A percentile compares a stretch with the other conserved stretches of the same genome.
Evolutionary conservation across 2,113 vertebrate genomes (phyloP).

Genomic region (Glaucidium brasilianum): DNA sequence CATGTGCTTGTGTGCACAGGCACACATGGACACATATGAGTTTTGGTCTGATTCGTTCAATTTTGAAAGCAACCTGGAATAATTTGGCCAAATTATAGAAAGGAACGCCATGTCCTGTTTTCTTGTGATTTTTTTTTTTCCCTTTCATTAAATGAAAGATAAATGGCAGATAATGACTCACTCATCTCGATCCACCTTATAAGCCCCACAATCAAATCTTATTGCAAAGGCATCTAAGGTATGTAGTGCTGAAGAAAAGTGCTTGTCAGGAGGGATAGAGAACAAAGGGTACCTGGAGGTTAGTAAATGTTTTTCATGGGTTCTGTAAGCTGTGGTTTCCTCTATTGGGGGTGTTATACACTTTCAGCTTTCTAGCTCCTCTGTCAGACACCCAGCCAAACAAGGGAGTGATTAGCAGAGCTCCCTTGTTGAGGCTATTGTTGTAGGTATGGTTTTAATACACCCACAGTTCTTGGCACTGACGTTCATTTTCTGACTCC

Average conservation of each 20-base stretch:
- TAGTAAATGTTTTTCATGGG: conserved; percentile 66
- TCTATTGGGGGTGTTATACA: conserved; percentile 46
- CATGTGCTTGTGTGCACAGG: not conserved
- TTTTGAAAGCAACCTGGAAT: not conserved
- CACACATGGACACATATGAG: not conserved
- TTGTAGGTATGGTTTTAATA: conserved; percentile 77
- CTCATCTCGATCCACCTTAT: conserved; percentile 42
- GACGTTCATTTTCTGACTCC: conserved; percentile 56
- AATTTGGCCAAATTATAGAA: not conserved
- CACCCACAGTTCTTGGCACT: conserved; percentile 70
- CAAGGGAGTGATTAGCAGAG: conserved; percentile 60
- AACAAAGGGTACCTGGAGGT: conserved; percentile 75
- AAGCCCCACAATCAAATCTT: conserved; percentile 61
- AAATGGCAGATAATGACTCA: conserved; percentile 69
- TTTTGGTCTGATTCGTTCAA: not conserved
- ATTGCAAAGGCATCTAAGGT: conserved; percentile 70
- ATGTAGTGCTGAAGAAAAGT: conserved; percentile 30
- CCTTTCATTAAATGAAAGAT: conserved; percentile 50
- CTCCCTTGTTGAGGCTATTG: conserved; percentile 59
- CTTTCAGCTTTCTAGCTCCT: conserved; percentile 48
- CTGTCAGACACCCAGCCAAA: conserved; percentile 48
- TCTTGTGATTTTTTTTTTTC: not conserved
- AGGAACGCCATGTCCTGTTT: not conserved
- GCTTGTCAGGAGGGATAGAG: conserved; percentile 63
- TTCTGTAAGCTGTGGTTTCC: conserved; percentile 66